Evolutionary conservation across 2,113 vertebrate species (phyloP), one percentile per base, ranked within the genome.

Genomic region (Acrocephalus arundinaceus): DNA sequence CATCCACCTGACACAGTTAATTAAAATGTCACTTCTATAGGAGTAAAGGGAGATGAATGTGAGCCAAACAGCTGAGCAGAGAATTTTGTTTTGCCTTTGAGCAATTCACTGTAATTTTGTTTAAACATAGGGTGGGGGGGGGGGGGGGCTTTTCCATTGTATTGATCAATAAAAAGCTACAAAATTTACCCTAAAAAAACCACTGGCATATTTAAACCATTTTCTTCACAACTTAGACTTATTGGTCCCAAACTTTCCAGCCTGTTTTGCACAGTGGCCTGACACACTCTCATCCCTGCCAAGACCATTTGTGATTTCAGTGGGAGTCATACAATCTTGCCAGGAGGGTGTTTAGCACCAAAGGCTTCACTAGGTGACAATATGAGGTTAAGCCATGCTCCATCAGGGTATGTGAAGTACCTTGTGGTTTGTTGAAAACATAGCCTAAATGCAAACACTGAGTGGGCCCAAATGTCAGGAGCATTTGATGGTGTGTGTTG

Each of bases 21-120:
- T 96, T 97, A 97, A 95, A 96, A 92, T 96, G 93, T 96, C 96
- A 96, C 90, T 95, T 94, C 90, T 92, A 95, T 89, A 94, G 83
- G 88, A 96, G 83, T 86, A 96, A 94, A 97, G 95, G 83, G 93
- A 96, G 90, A 97, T 95, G 90, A 96, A 97, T 96, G 95, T 94
- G 93, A 96, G 94, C 94, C 95, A 95, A 97, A 95, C 96, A 97
- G 96, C 96, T 97, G 96, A 97, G 96, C 94, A 92, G 96, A 95
- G 92, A 94, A 86, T 95, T 96, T 92, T 96, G 88, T 92, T 96
- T 96, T 96, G 94, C 96, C 94, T 97, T 94, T 97, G 85, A 97
- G 93, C 92, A 92, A 96, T 94, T 94, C 83, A 86, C 85, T 96
- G 68, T 93, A 96, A 96, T 96, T 96, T 95, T 94, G 68, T 95